A percentile compares a stretch with the other conserved stretches of the same genome.
phyloP scores from a whole-genome alignment of 2,888 invertebrate species.

The Arctia plantaginis region DNA sequence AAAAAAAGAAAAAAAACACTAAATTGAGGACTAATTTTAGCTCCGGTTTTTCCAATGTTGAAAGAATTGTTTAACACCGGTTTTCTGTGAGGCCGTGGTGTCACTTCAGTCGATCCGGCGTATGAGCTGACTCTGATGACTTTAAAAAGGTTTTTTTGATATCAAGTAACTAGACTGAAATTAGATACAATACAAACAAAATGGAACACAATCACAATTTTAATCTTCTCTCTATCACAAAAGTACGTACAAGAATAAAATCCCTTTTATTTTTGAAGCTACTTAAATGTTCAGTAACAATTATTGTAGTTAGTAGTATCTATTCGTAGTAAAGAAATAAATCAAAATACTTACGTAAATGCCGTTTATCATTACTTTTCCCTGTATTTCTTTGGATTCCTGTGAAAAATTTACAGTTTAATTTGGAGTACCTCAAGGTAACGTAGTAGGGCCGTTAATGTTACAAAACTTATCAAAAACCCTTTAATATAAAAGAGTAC shows the following conservation, averaged over 20 bases:
- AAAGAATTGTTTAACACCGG: background rate
- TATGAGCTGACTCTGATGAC: too few species aligned
- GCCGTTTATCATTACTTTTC: background rate
- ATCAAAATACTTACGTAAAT: background rate
- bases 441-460: background rate
- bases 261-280: background rate
- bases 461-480: background rate
- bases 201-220: background rate
- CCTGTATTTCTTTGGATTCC: background rate
- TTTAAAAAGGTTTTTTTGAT: too few species aligned
- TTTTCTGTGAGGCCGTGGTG: background rate
- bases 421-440: background rate
- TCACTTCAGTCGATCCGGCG: too few species aligned
- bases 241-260: background rate
- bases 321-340: background rate
- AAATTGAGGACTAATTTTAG: background rate
- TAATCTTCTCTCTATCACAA: background rate
- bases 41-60: background rate
- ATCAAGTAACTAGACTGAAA: background rate
- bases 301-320: background rate
- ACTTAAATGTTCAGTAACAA: background rate
- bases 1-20: too few species aligned
- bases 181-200: background rate
- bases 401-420: background rate
- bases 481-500: too few species aligned